A percentile compares a stretch with the other conserved stretches of the same genome.
phyloP scores from a whole-genome alignment of 2,797 vertebrate genomes.

The Brachyalestes nurse region DNA sequence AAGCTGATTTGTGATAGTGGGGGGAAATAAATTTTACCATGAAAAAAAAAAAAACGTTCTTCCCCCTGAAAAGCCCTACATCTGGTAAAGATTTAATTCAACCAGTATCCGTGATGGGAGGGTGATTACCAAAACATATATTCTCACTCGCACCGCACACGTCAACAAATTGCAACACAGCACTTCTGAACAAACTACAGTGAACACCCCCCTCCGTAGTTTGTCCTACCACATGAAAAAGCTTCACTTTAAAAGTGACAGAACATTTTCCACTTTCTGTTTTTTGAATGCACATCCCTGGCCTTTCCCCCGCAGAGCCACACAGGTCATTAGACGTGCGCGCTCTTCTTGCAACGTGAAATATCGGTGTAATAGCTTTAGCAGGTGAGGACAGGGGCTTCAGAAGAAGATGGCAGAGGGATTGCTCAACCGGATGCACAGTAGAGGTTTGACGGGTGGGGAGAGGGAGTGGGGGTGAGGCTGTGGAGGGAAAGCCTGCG shows the following conservation, averaged over 20 bases:
- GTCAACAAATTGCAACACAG: background rate
- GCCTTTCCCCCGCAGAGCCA: background rate
- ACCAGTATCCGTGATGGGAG: background rate
- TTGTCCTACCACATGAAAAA: no score
- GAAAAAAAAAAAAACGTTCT: constrained; percentile 1
- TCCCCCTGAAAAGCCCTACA: constrained; percentile 12
- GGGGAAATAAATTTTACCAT: constrained; percentile 38
- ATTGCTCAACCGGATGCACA: constrained; percentile 42
- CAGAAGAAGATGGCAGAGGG: constrained; percentile 16
- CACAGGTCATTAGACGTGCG: background rate
- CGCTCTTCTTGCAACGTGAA: constrained; percentile 8
- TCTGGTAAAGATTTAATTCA: constrained; percentile 46
- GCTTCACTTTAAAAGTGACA: no score
- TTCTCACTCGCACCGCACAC: background rate
- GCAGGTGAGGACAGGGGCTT: constrained; percentile 36
- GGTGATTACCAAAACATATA: background rate
- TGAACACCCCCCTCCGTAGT: no score
- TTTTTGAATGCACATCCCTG: background rate
- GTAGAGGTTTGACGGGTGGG: background rate
- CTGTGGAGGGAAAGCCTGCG: background rate
- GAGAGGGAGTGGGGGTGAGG: background rate
- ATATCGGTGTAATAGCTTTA: constrained; percentile 8
- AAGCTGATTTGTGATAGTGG: constrained; percentile 49
- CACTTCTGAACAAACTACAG: background rate
- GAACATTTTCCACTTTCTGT: background rate